These are phyloP conservation scores for Centruroides vittatus DNA, from an alignment of 1,140 invertebrate genomes.

Conservation along the genomic window DNA sequence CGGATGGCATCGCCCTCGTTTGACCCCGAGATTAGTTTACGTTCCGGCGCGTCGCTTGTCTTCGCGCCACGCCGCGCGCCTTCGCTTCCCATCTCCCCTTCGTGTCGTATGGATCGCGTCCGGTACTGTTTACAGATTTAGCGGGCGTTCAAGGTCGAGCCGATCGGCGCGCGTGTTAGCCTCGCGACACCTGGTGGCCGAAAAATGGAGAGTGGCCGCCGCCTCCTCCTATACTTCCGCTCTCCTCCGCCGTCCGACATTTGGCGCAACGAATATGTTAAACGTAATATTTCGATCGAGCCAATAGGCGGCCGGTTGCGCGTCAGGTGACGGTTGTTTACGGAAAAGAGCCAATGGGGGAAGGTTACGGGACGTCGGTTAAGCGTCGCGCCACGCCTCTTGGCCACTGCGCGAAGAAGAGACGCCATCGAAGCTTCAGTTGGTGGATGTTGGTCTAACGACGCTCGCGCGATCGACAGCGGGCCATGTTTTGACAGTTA, in stretches of 20 bases:
- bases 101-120: slow-evolving; percentile 1
- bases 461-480: not conserved
- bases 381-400: too few species aligned
- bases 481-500: slow-evolving; percentile 1
- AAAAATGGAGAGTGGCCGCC: not conserved
- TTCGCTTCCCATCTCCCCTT: too few species aligned
- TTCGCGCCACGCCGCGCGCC: too few species aligned
- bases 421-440: too few species aligned
- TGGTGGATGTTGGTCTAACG: not conserved
- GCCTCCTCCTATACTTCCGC: not conserved
- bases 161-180: slow-evolving; percentile 3
- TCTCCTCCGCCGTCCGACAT: not conserved
- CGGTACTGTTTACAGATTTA: slow-evolving; percentile 14
- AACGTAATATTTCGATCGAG: not conserved
- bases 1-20: too few species aligned
- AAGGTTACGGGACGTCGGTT: too few species aligned
- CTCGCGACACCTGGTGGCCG: not conserved
- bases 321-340: not conserved
- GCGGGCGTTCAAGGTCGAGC: slow-evolving; percentile 13
- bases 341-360: not conserved
- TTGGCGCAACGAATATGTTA: not conserved
- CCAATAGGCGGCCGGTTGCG: not conserved
- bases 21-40: too few species aligned
- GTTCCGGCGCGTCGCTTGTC: too few species aligned
- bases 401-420: too few species aligned